A percentile compares a stretch with the other conserved stretches of the same genome.
Conservation (phyloP, 1,140 invertebrate species). For the Dufourea novaeangliae region DNA sequence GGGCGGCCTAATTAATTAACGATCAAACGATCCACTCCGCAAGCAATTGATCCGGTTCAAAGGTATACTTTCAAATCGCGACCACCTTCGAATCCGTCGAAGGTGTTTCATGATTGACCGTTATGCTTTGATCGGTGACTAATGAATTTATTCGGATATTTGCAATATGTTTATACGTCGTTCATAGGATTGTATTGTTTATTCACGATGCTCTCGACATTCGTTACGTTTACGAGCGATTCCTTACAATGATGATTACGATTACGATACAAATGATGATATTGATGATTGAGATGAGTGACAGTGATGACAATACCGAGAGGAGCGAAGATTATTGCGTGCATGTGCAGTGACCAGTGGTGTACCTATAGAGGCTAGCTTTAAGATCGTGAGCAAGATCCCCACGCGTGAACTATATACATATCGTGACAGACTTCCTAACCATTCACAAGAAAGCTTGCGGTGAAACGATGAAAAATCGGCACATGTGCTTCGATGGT, state of each 20-base stretch:
- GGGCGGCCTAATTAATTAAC: neutral
- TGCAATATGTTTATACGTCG: too few species aligned
- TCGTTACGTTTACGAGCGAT: too few species aligned
- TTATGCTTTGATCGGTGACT: neutral
- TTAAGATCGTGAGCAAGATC: constrained; percentile 59
- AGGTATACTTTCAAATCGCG: neutral
- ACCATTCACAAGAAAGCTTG: constrained; percentile 61
- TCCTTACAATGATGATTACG: neutral
- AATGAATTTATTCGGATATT: neutral
- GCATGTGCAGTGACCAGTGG: constrained; percentile 70
- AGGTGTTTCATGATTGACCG: neutral
- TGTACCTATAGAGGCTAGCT: constrained; percentile 68
- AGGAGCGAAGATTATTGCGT: constrained; percentile 69
- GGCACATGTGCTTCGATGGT: too few species aligned
- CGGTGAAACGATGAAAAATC: constrained; percentile 28
- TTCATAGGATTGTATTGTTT: too few species aligned
- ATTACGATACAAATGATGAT: neutral
- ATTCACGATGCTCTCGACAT: too few species aligned
- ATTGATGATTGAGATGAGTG: constrained; percentile 44
- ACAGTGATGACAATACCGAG: constrained; percentile 60
- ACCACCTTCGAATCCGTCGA: neutral
- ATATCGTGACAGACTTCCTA: constrained; percentile 62
- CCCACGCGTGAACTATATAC: constrained; percentile 64
- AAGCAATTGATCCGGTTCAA: neutral
- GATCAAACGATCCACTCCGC: constrained; percentile 4